Conservation (phyloP, 2,113 vertebrate genomes). For the Chunga burmeisteri region DNA sequence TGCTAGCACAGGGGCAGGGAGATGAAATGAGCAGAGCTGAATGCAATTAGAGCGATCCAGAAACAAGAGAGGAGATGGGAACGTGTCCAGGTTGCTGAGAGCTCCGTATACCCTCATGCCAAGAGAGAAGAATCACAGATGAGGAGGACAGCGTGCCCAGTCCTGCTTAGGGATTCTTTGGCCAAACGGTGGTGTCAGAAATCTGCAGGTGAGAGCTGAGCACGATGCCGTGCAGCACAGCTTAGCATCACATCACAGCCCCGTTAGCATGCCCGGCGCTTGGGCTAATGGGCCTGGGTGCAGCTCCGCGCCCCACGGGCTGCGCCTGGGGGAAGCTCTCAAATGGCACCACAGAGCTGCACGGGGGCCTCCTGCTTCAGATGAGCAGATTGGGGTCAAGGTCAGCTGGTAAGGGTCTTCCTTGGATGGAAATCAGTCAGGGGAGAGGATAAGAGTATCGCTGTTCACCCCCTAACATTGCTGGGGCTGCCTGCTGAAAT, state of each 20-base stretch:
- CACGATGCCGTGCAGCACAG: accelerated
- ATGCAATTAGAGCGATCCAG: not conserved
- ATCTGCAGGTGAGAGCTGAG: not conserved
- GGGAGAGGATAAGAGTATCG: too few species aligned
- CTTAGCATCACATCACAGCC: not conserved
- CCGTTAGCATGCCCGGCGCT: not conserved
- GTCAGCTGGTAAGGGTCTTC: not conserved
- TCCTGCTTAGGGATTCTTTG: not conserved
- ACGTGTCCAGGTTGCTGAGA: not conserved
- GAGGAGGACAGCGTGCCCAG: not conserved
- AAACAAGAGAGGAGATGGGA: not conserved
- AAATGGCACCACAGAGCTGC: not conserved
- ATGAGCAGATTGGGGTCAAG: too few species aligned
- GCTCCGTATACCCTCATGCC: not conserved
- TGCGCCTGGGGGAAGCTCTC: not conserved
- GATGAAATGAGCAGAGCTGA: not conserved
- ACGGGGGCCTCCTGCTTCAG: not conserved
- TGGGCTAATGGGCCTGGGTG: not conserved
- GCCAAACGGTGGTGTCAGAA: not conserved
- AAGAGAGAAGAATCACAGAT: not conserved
- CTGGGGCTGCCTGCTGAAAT: not conserved
- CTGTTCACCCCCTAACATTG: not conserved
- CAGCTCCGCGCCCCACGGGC: not conserved
- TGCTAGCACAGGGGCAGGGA: not conserved
- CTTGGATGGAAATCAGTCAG: not conserved